Conservation (phyloP, 2,797 vertebrate species). For the Cirrhinus molitorella region DNA sequence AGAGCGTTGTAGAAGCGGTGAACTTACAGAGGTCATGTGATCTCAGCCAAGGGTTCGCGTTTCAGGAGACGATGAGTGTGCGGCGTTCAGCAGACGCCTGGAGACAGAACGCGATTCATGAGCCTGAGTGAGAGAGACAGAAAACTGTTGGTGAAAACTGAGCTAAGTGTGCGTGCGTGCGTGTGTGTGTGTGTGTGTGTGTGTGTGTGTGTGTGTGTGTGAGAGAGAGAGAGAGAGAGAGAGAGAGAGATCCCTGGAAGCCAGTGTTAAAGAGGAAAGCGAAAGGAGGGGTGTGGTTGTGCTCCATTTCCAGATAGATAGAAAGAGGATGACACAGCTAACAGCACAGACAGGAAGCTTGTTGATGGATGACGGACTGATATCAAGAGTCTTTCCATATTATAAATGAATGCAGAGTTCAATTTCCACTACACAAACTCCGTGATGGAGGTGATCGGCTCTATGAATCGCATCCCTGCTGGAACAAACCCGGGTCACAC, state of each 20-base stretch:
- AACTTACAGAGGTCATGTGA: constrained; percentile 39
- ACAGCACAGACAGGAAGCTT: constrained; percentile 32
- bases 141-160: constrained; percentile 53
- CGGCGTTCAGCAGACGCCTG: constrained; percentile 31
- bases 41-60: constrained; percentile 24
- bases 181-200: not conserved
- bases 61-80: constrained; percentile 44
- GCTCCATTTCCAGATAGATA: constrained; percentile 29
- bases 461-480: constrained; percentile 9
- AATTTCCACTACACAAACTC: constrained; percentile 15
- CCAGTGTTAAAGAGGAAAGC: constrained; percentile 41
- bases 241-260: constrained; percentile 23
- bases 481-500: constrained; percentile 3
- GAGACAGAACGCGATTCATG: constrained; percentile 32
- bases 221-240: constrained; percentile 10
- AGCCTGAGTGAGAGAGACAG: constrained; percentile 28
- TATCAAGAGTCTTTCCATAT: constrained; percentile 27
- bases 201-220: not conserved
- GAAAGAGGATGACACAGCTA: constrained; percentile 4
- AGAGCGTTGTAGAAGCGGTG: constrained; percentile 6
- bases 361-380: constrained; percentile 32
- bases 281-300: constrained; percentile 11
- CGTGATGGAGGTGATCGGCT: not conserved
- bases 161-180: constrained; percentile 29
- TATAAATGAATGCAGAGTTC: constrained; percentile 15